Conservation (phyloP, 2,888 invertebrate species). For the Tinea semifulvella region DNA sequence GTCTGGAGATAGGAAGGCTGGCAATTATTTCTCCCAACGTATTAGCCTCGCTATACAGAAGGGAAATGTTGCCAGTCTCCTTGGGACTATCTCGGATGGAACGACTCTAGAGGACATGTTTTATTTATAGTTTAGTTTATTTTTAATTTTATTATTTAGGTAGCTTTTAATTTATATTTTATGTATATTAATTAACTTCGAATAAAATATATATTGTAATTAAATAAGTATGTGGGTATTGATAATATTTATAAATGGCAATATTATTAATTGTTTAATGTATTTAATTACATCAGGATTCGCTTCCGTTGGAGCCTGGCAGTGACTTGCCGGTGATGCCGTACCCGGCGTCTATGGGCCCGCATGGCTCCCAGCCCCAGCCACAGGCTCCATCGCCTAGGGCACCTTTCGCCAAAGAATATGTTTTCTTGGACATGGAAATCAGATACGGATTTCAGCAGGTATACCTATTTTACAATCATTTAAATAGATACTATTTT, state of each 20-base stretch:
- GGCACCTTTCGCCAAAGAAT: constrained; percentile 78
- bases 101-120: no score
- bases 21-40: no score
- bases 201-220: no score
- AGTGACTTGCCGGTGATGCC: background rate
- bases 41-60: no score
- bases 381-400: constrained; percentile 38
- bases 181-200: no score
- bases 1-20: no score
- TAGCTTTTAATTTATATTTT: no score
- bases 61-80: no score
- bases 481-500: no score
- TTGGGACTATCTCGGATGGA: no score
- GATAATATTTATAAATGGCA: background rate
- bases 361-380: constrained; percentile 31
- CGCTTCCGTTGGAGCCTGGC: background rate
- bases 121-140: no score
- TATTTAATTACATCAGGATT: background rate
- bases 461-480: constrained; percentile 59
- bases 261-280: background rate
- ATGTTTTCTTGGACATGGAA: constrained; percentile 90
- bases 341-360: background rate
- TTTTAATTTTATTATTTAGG: no score
- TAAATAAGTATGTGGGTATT: constrained; percentile 1
- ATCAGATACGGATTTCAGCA: constrained; percentile 93